Evolutionary conservation across 92 coral and sea anemone genomes (phyloP).

Genomic region (Palythoa caribaeorum): DNA sequence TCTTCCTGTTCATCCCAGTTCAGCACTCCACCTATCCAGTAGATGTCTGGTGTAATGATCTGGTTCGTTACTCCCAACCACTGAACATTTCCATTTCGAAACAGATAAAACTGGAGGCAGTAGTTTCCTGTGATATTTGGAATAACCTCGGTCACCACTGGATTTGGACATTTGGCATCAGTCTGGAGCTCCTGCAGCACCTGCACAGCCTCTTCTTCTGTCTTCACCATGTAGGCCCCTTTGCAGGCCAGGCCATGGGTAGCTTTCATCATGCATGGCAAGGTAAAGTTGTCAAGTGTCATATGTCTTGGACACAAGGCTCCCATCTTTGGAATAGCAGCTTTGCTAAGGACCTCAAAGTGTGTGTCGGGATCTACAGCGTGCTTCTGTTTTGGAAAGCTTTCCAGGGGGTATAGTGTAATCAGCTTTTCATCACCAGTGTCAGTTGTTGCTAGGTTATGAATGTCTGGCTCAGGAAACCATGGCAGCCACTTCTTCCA

Average conservation of each 20-base stretch:
- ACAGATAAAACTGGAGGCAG: no score
- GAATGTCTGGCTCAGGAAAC: slow-evolving; percentile 42
- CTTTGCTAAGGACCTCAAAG: no score
- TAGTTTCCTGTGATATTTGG: no score
- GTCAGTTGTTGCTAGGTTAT: slow-evolving; percentile 66
- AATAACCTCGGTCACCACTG: no score
- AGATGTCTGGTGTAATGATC: slow-evolving; percentile 42
- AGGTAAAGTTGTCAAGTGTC: no score
- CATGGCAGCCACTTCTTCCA: no score
- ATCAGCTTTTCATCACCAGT: slow-evolving; percentile 71
- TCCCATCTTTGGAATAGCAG: no score
- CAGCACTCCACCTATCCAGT: slow-evolving; percentile 63
- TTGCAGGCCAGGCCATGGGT: slow-evolving; percentile 63
- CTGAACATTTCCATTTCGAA: no score
- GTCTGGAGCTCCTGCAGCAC: slow-evolving; percentile 64
- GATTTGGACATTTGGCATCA: not conserved
- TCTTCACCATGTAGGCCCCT: slow-evolving; percentile 54
- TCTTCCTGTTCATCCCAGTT: no score
- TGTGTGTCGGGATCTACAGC: slow-evolving; percentile 73
- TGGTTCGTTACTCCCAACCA: no score
- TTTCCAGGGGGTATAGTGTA: slow-evolving; percentile 59
- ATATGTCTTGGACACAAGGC: no score
- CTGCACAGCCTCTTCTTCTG: slow-evolving; percentile 48
- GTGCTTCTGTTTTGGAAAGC: slow-evolving; percentile 45
- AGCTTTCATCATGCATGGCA: not conserved